These are phyloP conservation scores for Betta splendens DNA, from an alignment of 2,797 vertebrate species.

Conservation along the genomic window DNA sequence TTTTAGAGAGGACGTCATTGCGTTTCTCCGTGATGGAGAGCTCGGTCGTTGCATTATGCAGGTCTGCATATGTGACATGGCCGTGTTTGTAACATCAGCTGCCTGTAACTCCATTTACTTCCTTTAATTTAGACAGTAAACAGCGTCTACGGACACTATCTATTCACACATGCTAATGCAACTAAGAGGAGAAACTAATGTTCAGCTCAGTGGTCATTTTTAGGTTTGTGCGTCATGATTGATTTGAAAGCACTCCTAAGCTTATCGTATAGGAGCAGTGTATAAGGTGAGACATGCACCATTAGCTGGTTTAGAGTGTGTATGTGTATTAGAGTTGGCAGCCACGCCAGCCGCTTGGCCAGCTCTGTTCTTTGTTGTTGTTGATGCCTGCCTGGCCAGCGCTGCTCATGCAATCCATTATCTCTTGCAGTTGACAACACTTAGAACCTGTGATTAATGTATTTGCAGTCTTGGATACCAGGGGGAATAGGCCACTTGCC, in stretches of 20 bases:
- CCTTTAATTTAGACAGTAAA: neutral
- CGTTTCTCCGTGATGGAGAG: constrained; percentile 39
- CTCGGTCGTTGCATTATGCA: constrained; percentile 66
- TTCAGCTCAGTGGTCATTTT: neutral
- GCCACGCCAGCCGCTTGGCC: constrained; percentile 57
- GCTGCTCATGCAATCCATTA: constrained; percentile 66
- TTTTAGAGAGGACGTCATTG: constrained; percentile 54
- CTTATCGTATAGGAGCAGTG: constrained; percentile 58
- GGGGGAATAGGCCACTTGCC: constrained; percentile 39
- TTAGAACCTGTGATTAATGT: constrained; percentile 67
- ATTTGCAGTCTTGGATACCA: constrained; percentile 43
- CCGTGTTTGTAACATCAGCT: constrained; percentile 16
- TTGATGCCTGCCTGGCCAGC: constrained; percentile 67
- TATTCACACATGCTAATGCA: neutral
- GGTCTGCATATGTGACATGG: constrained; percentile 36
- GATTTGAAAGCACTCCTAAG: no score
- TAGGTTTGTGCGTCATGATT: neutral
- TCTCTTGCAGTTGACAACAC: constrained; percentile 54
- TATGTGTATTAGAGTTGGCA: no score
- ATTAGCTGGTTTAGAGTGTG: no score
- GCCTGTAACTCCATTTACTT: constrained; percentile 1
- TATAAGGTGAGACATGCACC: constrained; percentile 60
- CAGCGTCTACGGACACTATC: neutral
- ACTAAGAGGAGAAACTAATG: neutral
- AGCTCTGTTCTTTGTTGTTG: constrained; percentile 43